Evolutionary conservation across 1,140 invertebrate species (phyloP), one percentile per base, ranked within the genome.

Genomic region (Drosophila truncata): DNA sequence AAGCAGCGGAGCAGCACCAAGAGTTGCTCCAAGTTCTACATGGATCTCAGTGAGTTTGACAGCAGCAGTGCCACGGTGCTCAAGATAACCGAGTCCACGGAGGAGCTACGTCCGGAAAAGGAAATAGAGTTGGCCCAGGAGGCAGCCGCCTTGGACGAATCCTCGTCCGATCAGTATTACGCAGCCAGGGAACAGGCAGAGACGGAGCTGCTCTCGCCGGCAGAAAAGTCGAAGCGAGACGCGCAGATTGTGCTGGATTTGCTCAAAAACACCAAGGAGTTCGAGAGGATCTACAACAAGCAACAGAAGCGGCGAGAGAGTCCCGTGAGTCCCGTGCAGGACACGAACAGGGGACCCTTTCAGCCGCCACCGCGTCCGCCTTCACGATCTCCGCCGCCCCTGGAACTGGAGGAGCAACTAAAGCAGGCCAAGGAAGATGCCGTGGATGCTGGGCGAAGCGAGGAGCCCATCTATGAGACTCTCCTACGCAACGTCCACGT

Each of bases 261-360:
- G 20, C 93, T 98, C 3, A 96, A 97, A 95, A 96, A 97, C 82
- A 97, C 96, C 83, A 95, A 96, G 78, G 96, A 97, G 77, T 97
- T 97, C 67, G 96, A 97, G 73, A 95, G 96, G 63, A 94, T 97
- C 23, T 93, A 97, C 14, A 96, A 96, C 95, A 83, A 96, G 95
- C 85, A 93, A 94, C 77, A 94, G 93, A 92, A 95, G 93, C 80
- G 95, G 8, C 67, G 82, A 4, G 91, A 91, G 27, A 78, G 73
- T 50, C 82, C 86, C 4, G 31, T 49, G 13, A 78, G 73, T 39
- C 82, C 87, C 8, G 25, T 42, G 1, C 73, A 66, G 41, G 65
- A 91, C 39, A n/a, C 54, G 8, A 42, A n/a, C 16, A 27, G 44
- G 2, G 37, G 29, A 10, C 41, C 77, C 47, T 25, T 42, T 10